Percentiles rank a stretch among this genome's conserved stretches.
phyloP scores from a whole-genome alignment of 2,797 vertebrate species.

The Urocyon cinereoargenteus region DNA sequence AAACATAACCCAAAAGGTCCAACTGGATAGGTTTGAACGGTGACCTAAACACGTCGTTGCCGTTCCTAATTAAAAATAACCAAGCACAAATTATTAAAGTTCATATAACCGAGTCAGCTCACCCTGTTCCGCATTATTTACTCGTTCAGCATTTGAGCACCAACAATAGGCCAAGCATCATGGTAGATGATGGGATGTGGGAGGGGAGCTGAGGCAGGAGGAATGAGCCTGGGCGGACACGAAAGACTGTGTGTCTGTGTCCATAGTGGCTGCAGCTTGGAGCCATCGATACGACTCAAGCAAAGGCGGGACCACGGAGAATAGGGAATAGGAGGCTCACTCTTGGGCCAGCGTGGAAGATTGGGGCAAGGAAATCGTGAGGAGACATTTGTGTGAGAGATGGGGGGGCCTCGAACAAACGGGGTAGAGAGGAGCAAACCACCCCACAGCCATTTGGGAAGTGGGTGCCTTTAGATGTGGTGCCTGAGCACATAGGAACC shows the following conservation, averaged over 20 bases:
- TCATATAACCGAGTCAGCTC: conserved; percentile 23
- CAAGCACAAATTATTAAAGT: conserved; percentile 19
- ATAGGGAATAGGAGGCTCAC: not conserved
- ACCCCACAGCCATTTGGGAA: not conserved
- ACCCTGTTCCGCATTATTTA: not conserved
- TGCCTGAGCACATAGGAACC: not conserved
- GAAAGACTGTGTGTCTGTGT: not conserved
- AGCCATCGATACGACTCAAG: not conserved
- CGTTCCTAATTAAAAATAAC: conserved; percentile 30
- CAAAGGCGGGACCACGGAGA: not conserved
- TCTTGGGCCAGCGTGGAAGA: not conserved
- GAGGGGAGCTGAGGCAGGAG: not conserved
- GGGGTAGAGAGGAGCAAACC: not conserved
- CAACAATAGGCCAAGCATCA: not conserved
- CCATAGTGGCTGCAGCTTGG: not conserved
- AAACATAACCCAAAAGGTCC: conserved; percentile 42
- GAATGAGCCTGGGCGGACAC: not conserved
- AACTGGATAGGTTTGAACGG: not conserved
- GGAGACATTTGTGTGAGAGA: not conserved
- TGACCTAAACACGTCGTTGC: not conserved
- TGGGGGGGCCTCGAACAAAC: not conserved
- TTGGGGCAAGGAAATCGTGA: not conserved
- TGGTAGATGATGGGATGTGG: not conserved
- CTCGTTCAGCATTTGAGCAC: not conserved
- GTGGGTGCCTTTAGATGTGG: not conserved